phyloP scores from a whole-genome alignment of 2,888 invertebrate genomes.

The Blera fallax region DNA sequence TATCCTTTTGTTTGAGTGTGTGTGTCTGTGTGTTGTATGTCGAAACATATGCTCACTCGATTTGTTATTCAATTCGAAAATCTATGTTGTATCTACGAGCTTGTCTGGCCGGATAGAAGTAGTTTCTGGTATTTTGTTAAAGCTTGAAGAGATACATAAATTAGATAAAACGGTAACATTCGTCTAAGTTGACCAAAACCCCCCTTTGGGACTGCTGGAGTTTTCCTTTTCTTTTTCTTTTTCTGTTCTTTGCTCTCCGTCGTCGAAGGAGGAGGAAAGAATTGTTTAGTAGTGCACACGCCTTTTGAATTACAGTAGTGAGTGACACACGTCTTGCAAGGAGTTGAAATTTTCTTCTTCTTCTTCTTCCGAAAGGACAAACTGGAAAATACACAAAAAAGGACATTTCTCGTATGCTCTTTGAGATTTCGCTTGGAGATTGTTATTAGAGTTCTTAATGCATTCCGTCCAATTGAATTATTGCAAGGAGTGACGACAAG shows the following conservation, averaged over 20 bases:
- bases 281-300: slow-evolving; percentile 46
- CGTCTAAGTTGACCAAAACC: slow-evolving; percentile 66
- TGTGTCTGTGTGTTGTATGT: slow-evolving; percentile 46
- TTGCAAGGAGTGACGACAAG: slow-evolving; percentile 56
- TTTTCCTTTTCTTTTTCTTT: slow-evolving; percentile 10
- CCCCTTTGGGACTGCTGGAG: slow-evolving; percentile 29
- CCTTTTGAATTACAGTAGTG: slow-evolving; percentile 66
- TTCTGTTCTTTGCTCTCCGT: neutral
- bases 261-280: neutral
- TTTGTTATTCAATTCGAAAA: slow-evolving; percentile 72
- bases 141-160: slow-evolving; percentile 71
- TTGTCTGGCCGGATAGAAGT: slow-evolving; percentile 1
- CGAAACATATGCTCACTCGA: slow-evolving; percentile 68
- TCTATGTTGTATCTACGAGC: slow-evolving; percentile 47
- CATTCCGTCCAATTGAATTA: slow-evolving; percentile 73
- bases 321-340: slow-evolving; percentile 61
- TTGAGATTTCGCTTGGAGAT: slow-evolving; percentile 65
- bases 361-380: slow-evolving; percentile 10
- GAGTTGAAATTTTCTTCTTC: slow-evolving; percentile 29
- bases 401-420: slow-evolving; percentile 53
- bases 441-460: slow-evolving; percentile 71
- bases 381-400: neutral
- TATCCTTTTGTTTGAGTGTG: slow-evolving; percentile 53
- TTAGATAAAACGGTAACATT: slow-evolving; percentile 69
- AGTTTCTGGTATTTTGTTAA: slow-evolving; percentile 61